Base-by-base conservation (phyloP, 30 jellyfish, hydroid and myxozoan genomes). In the Cassiopea xamachana region DNA sequence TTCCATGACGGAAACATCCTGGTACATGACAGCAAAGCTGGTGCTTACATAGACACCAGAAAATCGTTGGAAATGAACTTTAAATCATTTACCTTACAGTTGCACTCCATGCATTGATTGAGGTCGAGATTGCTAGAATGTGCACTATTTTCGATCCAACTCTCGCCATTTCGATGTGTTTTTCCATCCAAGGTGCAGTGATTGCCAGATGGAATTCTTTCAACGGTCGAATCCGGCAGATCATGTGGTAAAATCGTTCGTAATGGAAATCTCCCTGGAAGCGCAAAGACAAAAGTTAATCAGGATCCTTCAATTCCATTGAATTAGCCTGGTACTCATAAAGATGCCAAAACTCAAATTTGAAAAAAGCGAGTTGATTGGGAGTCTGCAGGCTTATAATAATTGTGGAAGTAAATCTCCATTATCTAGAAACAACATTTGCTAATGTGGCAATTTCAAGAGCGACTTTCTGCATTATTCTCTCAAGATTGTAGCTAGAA, bases 91-190 rank as follows among this genome's bases (percentile, higher is more conserved):
- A 92, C 98, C 87, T 92, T 68, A 84, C 98, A 92, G 85, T 85
- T 92, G 75, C 98, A 92, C 64, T 92, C 92, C 98, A 92, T 92
- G 90, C 98, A 92, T 71, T 86, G 86, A 69, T 92, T 75, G 1
- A 14, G 59, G 2, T 59, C 79, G 1, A 92, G 90, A 6, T 87
- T 75, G 27, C 84, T 80, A 13, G 98, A 74, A 73, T 92, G 98
- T 39, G 86, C 77, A 12, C 98, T 94, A 77, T 74, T 46, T 75
- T 92, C 98, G 16, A 76, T 73, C 98, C 98, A 92, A 60, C 92
- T 85, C 55, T 58, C 88, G 45, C 93, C 91, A 61, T 92, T 81
- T 4, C 69, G 39, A 61, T 86, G 92, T 8, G 87, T 70, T 78
- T 85, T 86, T 1, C 92, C 93, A 13, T 92, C 95, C 73, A 92